phyloP scores from a whole-genome alignment of 23 tunicate species.

The Clavelina lepadiformis region DNA sequence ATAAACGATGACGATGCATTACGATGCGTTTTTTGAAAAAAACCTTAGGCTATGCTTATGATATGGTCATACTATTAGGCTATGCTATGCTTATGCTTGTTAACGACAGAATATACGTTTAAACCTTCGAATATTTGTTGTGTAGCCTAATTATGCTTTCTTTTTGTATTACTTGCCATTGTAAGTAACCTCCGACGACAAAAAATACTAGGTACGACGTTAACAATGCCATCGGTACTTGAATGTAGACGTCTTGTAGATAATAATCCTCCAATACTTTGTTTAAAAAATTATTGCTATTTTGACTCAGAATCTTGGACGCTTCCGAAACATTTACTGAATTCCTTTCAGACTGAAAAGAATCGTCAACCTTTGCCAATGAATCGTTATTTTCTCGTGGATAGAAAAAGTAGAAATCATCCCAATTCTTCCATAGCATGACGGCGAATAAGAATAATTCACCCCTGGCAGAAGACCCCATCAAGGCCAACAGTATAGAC shows the following conservation, averaged over 20 bases:
- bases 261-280: slow-evolving; percentile 28
- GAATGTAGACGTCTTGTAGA: slow-evolving; percentile 38
- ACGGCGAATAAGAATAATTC: slow-evolving; percentile 52
- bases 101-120: too few species aligned
- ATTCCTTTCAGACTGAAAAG: not conserved
- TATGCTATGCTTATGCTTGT: too few species aligned
- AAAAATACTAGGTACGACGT: slow-evolving; percentile 51
- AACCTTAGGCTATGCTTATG: too few species aligned
- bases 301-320: not conserved
- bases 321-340: not conserved
- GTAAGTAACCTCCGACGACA: slow-evolving; percentile 63
- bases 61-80: too few species aligned
- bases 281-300: slow-evolving; percentile 4
- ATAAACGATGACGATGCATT: too few species aligned
- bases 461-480: slow-evolving; percentile 67
- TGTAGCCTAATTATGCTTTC: too few species aligned
- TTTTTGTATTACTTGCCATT: slow-evolving; percentile 88
- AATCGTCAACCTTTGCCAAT: too few species aligned
- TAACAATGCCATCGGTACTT: slow-evolving; percentile 19
- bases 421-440: slow-evolving; percentile 62
- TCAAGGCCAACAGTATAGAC: slow-evolving; percentile 35
- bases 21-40: too few species aligned
- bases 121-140: too few species aligned
- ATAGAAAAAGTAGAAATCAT: slow-evolving; percentile 13
- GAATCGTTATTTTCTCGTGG: not conserved